A percentile compares a stretch with the other conserved stretches of the same genome.
Conservation (phyloP, 1,140 invertebrate species). For the Ceratina australensis region DNA sequence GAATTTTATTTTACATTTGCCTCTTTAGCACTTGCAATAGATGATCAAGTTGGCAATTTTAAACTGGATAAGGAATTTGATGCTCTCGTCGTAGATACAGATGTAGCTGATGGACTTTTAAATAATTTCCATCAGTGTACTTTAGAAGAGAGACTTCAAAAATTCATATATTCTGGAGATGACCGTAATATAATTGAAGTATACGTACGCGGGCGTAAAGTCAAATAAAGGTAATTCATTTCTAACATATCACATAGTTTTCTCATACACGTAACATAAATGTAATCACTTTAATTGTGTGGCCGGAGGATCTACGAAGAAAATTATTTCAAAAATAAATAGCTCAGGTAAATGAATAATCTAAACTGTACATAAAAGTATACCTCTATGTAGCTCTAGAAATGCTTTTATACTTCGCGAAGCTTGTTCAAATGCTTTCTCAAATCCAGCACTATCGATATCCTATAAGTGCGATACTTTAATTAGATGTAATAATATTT, state of each 20-base stretch:
- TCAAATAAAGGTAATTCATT: conserved; percentile 74
- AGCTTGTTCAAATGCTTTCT: conserved; percentile 87
- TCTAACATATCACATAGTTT: neutral
- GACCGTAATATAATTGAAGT: conserved; percentile 90
- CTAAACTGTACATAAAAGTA: neutral
- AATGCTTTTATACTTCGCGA: conserved; percentile 84
- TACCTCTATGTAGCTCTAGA: conserved; percentile 77
- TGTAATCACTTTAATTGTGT: neutral
- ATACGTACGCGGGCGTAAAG: conserved; percentile 85
- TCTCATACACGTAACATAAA: neutral
- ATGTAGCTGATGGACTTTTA: conserved; percentile 80
- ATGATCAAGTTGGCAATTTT: conserved; percentile 89
- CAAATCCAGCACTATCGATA: conserved; percentile 83
- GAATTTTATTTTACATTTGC: neutral
- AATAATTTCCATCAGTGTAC: conserved; percentile 78
- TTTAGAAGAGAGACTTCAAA: conserved; percentile 85
- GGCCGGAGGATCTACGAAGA: neutral
- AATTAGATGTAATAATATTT: too few relatives aligned
- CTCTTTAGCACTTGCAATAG: conserved; percentile 85
- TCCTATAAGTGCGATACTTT: conserved; percentile 76
- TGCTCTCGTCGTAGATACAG: conserved; percentile 86
- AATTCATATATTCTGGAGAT: conserved; percentile 91
- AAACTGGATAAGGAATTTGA: conserved; percentile 91
- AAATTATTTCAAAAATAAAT: conserved; percentile 5
- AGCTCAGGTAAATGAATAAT: neutral